phyloP scores from a whole-genome alignment of 1,140 invertebrate species.

The Scaptodrosophila lebanonensis region DNA sequence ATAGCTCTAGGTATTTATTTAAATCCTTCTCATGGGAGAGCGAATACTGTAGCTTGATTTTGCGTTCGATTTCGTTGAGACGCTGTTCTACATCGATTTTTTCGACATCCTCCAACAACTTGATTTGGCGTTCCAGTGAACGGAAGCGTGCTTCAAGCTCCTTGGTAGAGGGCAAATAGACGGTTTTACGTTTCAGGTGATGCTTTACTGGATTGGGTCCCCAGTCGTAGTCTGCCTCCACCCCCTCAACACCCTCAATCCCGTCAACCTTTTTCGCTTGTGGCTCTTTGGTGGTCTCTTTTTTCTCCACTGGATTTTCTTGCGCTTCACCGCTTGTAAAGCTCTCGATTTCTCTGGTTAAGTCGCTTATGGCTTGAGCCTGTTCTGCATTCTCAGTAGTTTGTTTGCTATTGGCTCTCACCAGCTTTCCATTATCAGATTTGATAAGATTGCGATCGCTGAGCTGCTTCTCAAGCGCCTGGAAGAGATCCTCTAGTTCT shows the following conservation, averaged over 20 bases:
- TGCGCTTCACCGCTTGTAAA: conserved; percentile 51
- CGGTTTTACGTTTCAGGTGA: conserved; percentile 65
- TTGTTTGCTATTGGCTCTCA: conserved; percentile 28
- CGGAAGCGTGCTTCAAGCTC: conserved; percentile 66
- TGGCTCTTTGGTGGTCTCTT: not conserved
- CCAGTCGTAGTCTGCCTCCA: conserved; percentile 59
- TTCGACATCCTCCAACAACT: conserved; percentile 68
- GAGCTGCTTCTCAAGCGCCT: conserved; percentile 67
- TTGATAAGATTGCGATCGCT: conserved; percentile 60
- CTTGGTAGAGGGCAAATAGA: conserved; percentile 64
- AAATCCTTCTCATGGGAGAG: conserved; percentile 70
- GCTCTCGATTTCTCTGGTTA: conserved; percentile 60
- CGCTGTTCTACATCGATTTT: conserved; percentile 72
- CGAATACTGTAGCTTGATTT: conserved; percentile 70
- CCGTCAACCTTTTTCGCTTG: conserved; percentile 9
- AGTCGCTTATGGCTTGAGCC: conserved; percentile 57
- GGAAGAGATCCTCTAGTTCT: conserved; percentile 64
- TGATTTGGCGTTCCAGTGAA: conserved; percentile 66
- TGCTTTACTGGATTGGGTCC: conserved; percentile 65
- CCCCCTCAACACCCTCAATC: conserved; percentile 1
- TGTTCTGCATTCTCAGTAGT: conserved; percentile 42
- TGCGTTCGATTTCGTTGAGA: conserved; percentile 60
- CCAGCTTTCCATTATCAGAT: conserved; percentile 58
- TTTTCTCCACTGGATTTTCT: conserved; percentile 13
- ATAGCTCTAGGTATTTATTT: conserved; percentile 63